These are phyloP conservation scores for Trichonephila clavata DNA, from an alignment of 1,140 invertebrate species.

Conservation along the genomic window DNA sequence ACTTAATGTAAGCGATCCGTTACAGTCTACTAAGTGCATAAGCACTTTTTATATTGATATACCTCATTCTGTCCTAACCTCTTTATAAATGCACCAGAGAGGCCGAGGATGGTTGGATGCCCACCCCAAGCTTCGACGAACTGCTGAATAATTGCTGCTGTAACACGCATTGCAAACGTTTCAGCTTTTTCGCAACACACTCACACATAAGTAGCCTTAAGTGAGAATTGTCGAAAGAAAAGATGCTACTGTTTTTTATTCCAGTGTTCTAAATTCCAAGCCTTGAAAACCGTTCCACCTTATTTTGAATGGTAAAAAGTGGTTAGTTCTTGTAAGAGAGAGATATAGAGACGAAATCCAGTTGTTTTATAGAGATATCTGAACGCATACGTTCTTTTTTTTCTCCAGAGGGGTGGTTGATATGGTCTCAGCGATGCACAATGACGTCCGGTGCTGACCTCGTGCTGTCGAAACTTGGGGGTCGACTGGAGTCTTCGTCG, in stretches of 20 bases:
- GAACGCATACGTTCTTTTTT: conserved; percentile 20
- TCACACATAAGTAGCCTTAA: background rate
- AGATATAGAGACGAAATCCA: conserved; percentile 2
- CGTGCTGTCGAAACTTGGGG: conserved; percentile 83
- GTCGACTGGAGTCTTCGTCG: conserved; percentile 82
- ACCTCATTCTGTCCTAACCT: background rate
- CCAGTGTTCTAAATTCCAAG: background rate
- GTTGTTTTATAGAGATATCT: background rate
- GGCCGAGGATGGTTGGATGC: conserved; percentile 36
- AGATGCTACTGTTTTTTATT: conserved; percentile 56
- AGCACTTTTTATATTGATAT: conserved; percentile 14
- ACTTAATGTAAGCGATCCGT: background rate
- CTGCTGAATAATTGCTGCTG: conserved; percentile 40
- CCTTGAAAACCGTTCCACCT: background rate
- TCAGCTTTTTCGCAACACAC: background rate
- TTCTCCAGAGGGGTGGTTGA: conserved; percentile 27
- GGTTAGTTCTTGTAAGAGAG: conserved; percentile 9
- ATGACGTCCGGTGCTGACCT: conserved; percentile 77
- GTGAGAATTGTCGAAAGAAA: conserved; percentile 50
- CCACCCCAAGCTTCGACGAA: conserved; percentile 63
- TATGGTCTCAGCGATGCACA: conserved; percentile 87
- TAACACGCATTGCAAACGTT: background rate
- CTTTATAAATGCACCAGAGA: conserved; percentile 14
- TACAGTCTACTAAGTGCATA: background rate
- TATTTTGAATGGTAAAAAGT: conserved; percentile 20